Percentiles rank a stretch among this genome's conserved stretches.
phyloP scores from a whole-genome alignment of 2,888 invertebrate species.

The Diarsia brunnea region DNA sequence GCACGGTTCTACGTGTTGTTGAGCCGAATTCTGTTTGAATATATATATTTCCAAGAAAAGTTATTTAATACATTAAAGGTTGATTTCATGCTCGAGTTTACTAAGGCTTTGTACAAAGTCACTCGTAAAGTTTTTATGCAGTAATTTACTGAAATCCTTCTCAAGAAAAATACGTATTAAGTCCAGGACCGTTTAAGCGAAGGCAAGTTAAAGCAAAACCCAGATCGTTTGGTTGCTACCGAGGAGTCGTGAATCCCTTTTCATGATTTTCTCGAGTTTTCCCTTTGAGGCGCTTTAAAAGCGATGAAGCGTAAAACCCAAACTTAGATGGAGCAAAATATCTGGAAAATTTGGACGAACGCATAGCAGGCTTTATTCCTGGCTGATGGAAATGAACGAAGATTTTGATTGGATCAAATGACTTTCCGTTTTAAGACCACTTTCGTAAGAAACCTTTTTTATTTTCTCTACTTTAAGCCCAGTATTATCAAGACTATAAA shows the following conservation, averaged over 20 bases:
- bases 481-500: not conserved
- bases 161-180: slow-evolving; percentile 50
- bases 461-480: not conserved
- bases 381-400: slow-evolving; percentile 41
- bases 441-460: slow-evolving; percentile 2
- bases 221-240: slow-evolving; percentile 67
- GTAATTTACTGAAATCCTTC: slow-evolving; percentile 44
- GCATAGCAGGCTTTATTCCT: slow-evolving; percentile 57
- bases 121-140: slow-evolving; percentile 51
- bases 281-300: slow-evolving; percentile 71
- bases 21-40: not conserved
- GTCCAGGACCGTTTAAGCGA: slow-evolving; percentile 50
- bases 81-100: not conserved
- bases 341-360: slow-evolving; percentile 62
- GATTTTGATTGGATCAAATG: slow-evolving; percentile 26
- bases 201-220: slow-evolving; percentile 64
- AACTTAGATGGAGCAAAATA: slow-evolving; percentile 73
- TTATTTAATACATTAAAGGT: not conserved
- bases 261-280: slow-evolving; percentile 69
- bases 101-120: slow-evolving; percentile 16
- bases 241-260: slow-evolving; percentile 67
- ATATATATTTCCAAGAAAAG: not conserved
- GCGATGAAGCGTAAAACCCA: slow-evolving; percentile 77
- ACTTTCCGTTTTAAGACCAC: slow-evolving; percentile 2
- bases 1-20: not conserved